Base-by-base conservation (phyloP, 2,888 invertebrate genomes). In the Pyrgus malvae region DNA sequence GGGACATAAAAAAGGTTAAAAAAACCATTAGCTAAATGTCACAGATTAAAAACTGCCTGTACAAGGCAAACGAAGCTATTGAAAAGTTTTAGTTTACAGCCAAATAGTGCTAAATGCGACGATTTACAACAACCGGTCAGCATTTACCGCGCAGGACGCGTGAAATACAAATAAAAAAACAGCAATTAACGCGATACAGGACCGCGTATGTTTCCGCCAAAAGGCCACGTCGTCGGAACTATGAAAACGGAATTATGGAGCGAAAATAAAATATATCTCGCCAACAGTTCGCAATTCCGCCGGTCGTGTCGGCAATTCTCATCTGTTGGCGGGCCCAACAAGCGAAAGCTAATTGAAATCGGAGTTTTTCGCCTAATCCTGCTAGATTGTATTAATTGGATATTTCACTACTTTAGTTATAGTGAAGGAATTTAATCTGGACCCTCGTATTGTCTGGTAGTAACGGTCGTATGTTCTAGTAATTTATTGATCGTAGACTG, bases 321-420 rank as follows among this genome's bases (percentile, higher is more conserved):
- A 66, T 60, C 69, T 64, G 51, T 37, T 21, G 21, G 51, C 17
- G 11, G 35, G 61, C 60, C 66, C 74, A 78, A 87, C 88, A 89
- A 84, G 86, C 75, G 67, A 62, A 58, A 70, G 77, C 78, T 89
- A 89, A 89, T 89, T 89, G 86, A 83, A 88, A 83, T 76, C 68
- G 74, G 76, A 68, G 74, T 82, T 84, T 84, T 81, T 78, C 68
- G 61, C 73, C 75, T 81, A 80, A 79, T 77, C 74, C 74, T 73
- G 23, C 40, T 27, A 35, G 38, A 40, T 55, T 27, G 44, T 40
- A 46, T 57, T 62, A 62, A 62, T 62, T 58, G 57, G 55, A 63
- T 63, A 59, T 59, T 55, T 57, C 55, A 45, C 35, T 55, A 29
- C 23, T 42, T 44, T 49, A 31, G 48, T 38, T 53, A 38, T 53